Base-by-base conservation (phyloP, 1,140 invertebrate species). In the Lamellibrachia luymesi region DNA sequence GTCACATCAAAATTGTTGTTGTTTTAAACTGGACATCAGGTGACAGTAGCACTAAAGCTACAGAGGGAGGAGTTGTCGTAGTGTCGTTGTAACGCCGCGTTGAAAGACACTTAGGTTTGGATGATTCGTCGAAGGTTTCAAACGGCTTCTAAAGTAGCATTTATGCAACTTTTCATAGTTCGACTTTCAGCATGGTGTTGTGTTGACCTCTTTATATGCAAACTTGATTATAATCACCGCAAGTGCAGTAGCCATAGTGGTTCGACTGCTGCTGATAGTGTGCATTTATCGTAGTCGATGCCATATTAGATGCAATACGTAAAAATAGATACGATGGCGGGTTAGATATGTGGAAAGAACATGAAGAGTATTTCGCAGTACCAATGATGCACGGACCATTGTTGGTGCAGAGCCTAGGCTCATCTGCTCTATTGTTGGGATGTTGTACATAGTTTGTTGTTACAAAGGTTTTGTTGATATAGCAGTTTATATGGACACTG, bases 401-500 rank as follows among this genome's bases (percentile, higher is more conserved):
- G 64, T 80, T 22, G 64, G 64, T 80, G 25, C 17, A 80, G 64
- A 80, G 64, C 64, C 64, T 17, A 80, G 64, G 64, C 64, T 80
- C 64, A 17, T 80, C 64, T 8, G 25, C 64, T 80, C 64, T 38
- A 38, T 80, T 22, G 64, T 80, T 80, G 64, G 64, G 64, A 80
- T 80, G 64, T 80, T 80, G 64, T 80, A 80, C 64, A 80, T 80
- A 80, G 64, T 80, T 80, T 80, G 64, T 80, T 80, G 64, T 80
- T 80, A 80, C 64, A 80, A 80, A 80, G 64, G 64, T 80, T 80
- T 80, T 80, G 64, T 80, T 80, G 64, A 80, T 80, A 80, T 80
- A 80, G 64, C 64, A 80, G 64, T 80, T 80, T 80, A 80, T 80
- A 80, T 80, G 64, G 64, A 80, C 64, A 80, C 64, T 80, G 64